A percentile compares a stretch with the other conserved stretches of the same genome.
These are phyloP conservation scores for Neodiprion lecontei DNA, from an alignment of 1,140 invertebrate species.

Conservation along the genomic window DNA sequence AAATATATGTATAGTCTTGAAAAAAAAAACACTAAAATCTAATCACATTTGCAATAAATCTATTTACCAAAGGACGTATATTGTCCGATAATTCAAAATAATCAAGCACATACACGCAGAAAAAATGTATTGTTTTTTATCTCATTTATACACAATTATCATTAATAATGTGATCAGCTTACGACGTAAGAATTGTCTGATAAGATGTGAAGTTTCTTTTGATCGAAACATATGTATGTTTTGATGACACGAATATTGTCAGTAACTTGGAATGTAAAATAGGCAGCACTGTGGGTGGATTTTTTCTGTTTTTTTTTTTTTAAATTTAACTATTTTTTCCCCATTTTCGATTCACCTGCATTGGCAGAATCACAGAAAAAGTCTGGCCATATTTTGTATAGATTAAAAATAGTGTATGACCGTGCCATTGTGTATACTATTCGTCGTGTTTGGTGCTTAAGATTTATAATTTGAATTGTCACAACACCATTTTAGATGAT, in stretches of 20 bases:
- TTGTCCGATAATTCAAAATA: no score
- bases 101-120: no score
- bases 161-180: neutral
- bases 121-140: neutral
- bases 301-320: neutral
- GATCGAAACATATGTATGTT: neutral
- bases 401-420: conserved; percentile 27
- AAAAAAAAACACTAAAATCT: no score
- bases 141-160: neutral
- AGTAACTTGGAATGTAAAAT: neutral
- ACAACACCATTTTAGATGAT: neutral
- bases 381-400: conserved; percentile 36
- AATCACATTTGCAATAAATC: no score
- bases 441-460: conserved; percentile 32
- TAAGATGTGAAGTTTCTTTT: no score
- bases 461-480: neutral
- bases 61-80: no score
- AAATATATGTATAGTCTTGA: no score
- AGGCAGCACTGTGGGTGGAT: neutral
- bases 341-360: conserved; percentile 26
- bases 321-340: no score
- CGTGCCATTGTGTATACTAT: conserved; percentile 43
- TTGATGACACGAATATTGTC: neutral
- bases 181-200: neutral
- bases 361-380: conserved; percentile 29